A percentile compares a stretch with the other conserved stretches of the same genome.
phyloP scores from a whole-genome alignment of 2,113 vertebrate genomes.

The Scytalopus superciliaris region DNA sequence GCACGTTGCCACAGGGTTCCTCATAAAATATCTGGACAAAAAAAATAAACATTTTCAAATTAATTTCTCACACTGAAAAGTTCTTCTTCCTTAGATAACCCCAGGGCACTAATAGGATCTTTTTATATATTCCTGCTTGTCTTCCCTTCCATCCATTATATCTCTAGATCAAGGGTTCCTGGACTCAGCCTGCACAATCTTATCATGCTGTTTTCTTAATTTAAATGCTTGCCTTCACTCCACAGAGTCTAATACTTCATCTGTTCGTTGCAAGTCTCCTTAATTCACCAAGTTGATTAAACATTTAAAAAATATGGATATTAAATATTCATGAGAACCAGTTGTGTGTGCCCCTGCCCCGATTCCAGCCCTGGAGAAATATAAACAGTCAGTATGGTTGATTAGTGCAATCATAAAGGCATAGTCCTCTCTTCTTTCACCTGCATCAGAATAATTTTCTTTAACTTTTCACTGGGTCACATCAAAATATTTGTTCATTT shows the following conservation, averaged over 20 bases:
- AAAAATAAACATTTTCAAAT: slow-evolving; percentile 41
- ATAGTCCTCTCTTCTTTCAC: background rate
- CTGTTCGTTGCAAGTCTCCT: slow-evolving; percentile 28
- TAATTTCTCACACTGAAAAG: slow-evolving; percentile 1
- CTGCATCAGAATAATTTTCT: background rate
- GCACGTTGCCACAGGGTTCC: slow-evolving; percentile 14
- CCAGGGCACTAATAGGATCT: slow-evolving; percentile 17
- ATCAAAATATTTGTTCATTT: background rate
- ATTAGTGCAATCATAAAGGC: background rate
- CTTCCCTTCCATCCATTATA: slow-evolving; percentile 25
- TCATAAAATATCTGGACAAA: slow-evolving; percentile 22
- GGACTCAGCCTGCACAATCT: slow-evolving; percentile 6
- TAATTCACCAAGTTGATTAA: slow-evolving; percentile 57
- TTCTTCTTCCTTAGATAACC: slow-evolving; percentile 19
- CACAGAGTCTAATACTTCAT: slow-evolving; percentile 11
- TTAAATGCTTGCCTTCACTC: slow-evolving; percentile 44
- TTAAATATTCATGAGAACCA: slow-evolving; percentile 14
- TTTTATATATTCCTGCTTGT: slow-evolving; percentile 8
- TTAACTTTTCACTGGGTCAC: background rate
- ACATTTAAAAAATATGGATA: slow-evolving; percentile 12
- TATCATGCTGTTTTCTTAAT: slow-evolving; percentile 51
- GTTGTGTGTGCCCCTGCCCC: background rate
- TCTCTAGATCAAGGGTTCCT: slow-evolving; percentile 52
- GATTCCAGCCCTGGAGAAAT: background rate
- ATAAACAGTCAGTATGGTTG: background rate